Base-by-base conservation (phyloP, 2,797 vertebrate genomes). In the Clamator glandarius region DNA sequence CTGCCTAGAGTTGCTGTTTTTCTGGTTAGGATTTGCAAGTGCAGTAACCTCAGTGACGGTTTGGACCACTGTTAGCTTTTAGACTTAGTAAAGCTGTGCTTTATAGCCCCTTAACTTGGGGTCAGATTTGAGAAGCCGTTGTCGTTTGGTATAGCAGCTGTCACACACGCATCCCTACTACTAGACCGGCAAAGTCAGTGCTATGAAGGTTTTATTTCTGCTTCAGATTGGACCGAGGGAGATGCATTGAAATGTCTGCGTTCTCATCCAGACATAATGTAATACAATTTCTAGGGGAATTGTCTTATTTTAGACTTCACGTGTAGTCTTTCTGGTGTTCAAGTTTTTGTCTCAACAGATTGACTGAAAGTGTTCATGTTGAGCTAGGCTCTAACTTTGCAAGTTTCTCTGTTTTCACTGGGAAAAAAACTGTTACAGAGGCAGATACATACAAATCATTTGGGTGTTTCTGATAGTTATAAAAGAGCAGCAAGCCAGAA, bases 401-500 rank as follows among this genome's bases (percentile, higher is more conserved):
- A 58, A 31, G 16, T 83, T 93, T 76, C 74, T 92, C 52, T 41
- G 84, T 80, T 88, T 69, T 84, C 78, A 79, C 63, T 93, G 83
- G 63, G 64, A 92, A 87, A 39, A 84, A 84, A 89, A 51, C 57
- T 68, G 33, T 82, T 82, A 18, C 17, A 39, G 70, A 58, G 80
- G 75, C 84, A 94, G 69, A 55, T 54, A 1, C 2, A 6, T 57
- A 68, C 2, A 8, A 74, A 64, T 66, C n/a, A 14, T 76, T 35
- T 4, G 16, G 61, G 59, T 42, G 55, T 35, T 95, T 91, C 52
- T 92, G 73, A 70, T 78, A 78, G 76, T 44, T 92, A 24, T 9
- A 76, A 66, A 94, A 86, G 52, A 88, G 44, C 91, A 91, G 63
- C 48, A 62, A 76, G 93, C 73, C 89, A 91, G 55, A 72, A 87